Conservation (phyloP, 2,797 vertebrate species). For the Lepilemur septentrionalis region DNA sequence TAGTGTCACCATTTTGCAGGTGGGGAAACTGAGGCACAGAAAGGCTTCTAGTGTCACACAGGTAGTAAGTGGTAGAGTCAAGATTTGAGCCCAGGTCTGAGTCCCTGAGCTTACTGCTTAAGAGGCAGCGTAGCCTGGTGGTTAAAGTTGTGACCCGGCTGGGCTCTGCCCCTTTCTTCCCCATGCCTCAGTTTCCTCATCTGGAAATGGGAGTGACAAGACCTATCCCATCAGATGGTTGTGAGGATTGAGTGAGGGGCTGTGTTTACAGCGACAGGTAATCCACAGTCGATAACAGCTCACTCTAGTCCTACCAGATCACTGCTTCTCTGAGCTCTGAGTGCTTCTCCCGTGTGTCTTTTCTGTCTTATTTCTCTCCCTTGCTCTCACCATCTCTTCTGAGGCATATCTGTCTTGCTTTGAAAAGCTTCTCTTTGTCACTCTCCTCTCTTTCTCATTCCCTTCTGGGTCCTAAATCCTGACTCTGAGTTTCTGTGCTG, state of each 20-base stretch:
- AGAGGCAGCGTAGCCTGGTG: not conserved
- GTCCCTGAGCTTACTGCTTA: not conserved
- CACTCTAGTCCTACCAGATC: not conserved
- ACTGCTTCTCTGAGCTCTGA: not conserved
- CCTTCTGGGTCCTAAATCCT: conserved; percentile 74
- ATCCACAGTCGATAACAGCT: too few species aligned
- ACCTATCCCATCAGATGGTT: not conserved
- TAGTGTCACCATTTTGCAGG: not conserved
- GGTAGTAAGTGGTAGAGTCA: not conserved
- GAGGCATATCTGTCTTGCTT: conserved; percentile 54
- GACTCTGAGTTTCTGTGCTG: not conserved
- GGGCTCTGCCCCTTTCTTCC: not conserved
- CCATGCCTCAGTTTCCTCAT: not conserved
- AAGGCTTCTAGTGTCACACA: not conserved
- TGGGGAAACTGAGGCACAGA: not conserved
- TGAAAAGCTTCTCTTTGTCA: conserved; percentile 69
- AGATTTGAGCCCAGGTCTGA: not conserved
- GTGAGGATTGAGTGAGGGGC: not conserved
- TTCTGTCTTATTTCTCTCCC: not conserved
- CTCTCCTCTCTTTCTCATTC: conserved; percentile 47
- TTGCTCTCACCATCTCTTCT: conserved; percentile 26
- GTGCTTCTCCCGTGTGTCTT: not conserved
- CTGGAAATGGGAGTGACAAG: not conserved
- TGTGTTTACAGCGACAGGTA: not conserved
- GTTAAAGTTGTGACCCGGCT: not conserved